Conservation (phyloP, 2,797 vertebrate genomes). For the Odontamblyopus lacepedii region DNA sequence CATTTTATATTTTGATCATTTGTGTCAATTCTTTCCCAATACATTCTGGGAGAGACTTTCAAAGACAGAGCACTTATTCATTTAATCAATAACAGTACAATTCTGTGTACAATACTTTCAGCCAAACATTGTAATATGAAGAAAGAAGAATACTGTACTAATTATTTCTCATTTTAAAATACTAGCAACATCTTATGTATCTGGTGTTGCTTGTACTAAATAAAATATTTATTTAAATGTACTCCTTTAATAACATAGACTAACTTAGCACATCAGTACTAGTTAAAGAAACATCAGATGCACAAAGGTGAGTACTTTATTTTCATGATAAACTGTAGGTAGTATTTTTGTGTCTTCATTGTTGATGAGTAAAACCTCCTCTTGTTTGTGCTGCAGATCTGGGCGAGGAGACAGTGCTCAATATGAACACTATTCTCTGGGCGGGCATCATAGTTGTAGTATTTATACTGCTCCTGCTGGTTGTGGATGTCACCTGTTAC, state of each 20-base stretch:
- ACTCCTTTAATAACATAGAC: constrained; percentile 7
- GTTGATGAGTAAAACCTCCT: constrained; percentile 24
- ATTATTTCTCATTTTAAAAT: constrained; percentile 29
- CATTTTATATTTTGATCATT: constrained; percentile 32
- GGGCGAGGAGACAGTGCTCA: constrained; percentile 81
- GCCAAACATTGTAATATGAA: constrained; percentile 27
- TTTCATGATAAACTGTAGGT: constrained; percentile 33
- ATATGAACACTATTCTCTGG: constrained; percentile 85
- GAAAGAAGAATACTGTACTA: constrained; percentile 26
- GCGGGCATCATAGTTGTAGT: constrained; percentile 92
- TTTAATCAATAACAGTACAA: neutral
- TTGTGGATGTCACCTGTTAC: constrained; percentile 95
- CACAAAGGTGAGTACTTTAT: constrained; percentile 66
- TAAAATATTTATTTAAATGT: constrained; percentile 55
- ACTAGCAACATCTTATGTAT: constrained; percentile 31
- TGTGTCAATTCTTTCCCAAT: constrained; percentile 6
- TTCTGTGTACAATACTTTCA: neutral
- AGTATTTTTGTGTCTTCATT: constrained; percentile 13
- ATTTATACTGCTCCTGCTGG: constrained; percentile 91
- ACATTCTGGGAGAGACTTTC: neutral
- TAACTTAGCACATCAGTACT: constrained; percentile 27
- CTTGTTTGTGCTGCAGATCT: constrained; percentile 75
- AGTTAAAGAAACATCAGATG: constrained; percentile 27
- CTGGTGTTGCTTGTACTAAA: constrained; percentile 66
- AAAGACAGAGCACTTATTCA: neutral